Base-by-base conservation (phyloP, 2,797 vertebrate genomes). In the Protonibea diacanthus region DNA sequence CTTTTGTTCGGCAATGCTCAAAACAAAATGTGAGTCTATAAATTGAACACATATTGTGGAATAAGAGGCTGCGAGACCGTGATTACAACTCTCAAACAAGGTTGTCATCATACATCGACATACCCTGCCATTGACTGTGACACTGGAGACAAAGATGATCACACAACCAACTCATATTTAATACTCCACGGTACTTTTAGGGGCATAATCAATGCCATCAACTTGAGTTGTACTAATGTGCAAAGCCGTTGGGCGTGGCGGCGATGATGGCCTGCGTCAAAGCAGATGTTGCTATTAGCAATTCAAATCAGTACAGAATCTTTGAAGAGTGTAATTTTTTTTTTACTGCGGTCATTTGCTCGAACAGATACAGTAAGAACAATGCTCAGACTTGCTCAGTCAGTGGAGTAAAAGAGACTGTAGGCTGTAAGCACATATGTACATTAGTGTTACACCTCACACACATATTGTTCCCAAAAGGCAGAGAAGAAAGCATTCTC, bases 1-100 rank as follows among this genome's bases (percentile, higher is more conserved):
- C 44, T 71, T 70, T 33, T 74, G 53, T 75, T 53, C 49, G 14
- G 21, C 45, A 17, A 73, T 59, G 49, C 71, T 78, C 48, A 61
- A 73, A 83, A 62, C 29, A 61, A 79, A 75, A 77, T 68, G 23
- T 40, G 42, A 65, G 29, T 65, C 58, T 76, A 47, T 73, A 63
- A 82, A 83, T 73, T 63, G 33, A 59, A 68, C 71, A 79, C 33
- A 63, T 53, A 56, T 25, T 70, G 67, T 49, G 45, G 27, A 61
- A 57, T 59, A 44, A 69, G 20, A 74, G 40, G 6, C 47, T 76
- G 45, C 45, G 15, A 3, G n/a, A 57, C 52, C 48, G 3, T 63
- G 53, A 78, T 40, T 72, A 61, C 67, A 58, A 69, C 42, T 73
- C 59, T 63, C 40, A 67, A 47, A 66, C 40, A 74, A 71, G 78